Percentiles rank a stretch among this genome's conserved stretches.
Evolutionary conservation across 2,113 vertebrate species (phyloP).

Genomic region (Gymnobelideus leadbeateri): DNA sequence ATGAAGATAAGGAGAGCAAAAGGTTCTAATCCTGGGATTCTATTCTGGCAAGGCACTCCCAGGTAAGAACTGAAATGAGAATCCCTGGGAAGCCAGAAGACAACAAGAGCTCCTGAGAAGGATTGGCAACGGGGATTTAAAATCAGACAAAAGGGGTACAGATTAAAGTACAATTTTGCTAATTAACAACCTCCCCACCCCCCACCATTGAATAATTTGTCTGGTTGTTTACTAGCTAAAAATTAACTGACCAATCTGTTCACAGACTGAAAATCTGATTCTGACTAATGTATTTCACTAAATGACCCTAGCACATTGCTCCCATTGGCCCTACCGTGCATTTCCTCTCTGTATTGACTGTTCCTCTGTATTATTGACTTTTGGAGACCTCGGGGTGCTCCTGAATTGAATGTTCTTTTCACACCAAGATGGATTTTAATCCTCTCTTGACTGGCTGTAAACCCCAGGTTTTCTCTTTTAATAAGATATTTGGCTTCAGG

Average conservation of each 20-base stretch:
- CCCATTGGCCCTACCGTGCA: neutral
- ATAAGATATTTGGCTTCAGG: slow-evolving; percentile 32
- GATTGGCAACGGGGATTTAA: neutral
- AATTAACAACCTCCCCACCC: neutral
- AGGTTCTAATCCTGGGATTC: neutral
- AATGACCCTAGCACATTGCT: neutral
- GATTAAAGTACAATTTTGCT: neutral
- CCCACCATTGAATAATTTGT: neutral
- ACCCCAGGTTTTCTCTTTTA: slow-evolving; percentile 40
- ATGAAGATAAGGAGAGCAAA: neutral
- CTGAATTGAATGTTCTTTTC: neutral
- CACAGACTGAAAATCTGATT: neutral
- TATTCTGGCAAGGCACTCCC: neutral
- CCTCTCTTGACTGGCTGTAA: neutral
- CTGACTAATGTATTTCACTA: neutral
- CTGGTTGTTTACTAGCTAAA: neutral
- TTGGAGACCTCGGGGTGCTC: slow-evolving; percentile 13
- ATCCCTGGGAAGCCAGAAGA: neutral
- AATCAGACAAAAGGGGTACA: neutral
- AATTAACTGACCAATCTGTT: neutral
- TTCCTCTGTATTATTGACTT: slow-evolving; percentile 42
- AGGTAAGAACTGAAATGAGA: neutral
- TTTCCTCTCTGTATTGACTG: neutral
- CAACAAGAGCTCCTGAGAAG: neutral
- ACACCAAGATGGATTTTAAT: neutral